Base-by-base conservation (phyloP, 2,113 vertebrate species). In the Theristicus caerulescens region DNA sequence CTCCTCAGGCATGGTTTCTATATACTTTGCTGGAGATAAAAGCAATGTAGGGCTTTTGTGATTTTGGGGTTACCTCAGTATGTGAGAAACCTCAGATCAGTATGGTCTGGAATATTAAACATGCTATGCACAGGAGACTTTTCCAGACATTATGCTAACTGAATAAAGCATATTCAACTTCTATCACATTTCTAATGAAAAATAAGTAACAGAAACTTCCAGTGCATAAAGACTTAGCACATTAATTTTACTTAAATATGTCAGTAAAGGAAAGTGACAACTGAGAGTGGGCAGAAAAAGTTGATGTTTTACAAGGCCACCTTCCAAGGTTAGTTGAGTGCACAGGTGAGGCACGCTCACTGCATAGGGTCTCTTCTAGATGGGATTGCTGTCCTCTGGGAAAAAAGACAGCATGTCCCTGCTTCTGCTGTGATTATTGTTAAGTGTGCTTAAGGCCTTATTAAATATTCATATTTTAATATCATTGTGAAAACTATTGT, bases 281-380 rank as follows among this genome's bases (percentile, higher is more conserved):
- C 6, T 32, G 25, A 84, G 57, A 54, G 3, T 19, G 3, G 15
- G 21, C 7, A 84, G 52, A 38, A 77, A 69, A 84, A 10, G 10
- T 0, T 0, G 0, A 9, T 44, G 4, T 26, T 71, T 52, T 44
- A 31, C 66, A 74, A 82, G n/a, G 21, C 14, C 13, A 22, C 7
- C 47, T 73, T 65, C 25, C 26, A 54, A 29, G 7, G 38, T n/a
- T n/a, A 58, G 8, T 29, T 70, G 79, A 82, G 51, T 0, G 0
- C 46, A n/a, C 14, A 6, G 2, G 19, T 34, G 17, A 90, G 49
- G 13, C 16, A 27, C 5, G 3, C 17, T 31, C 7, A 47, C 40
- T 44, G 14, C 4, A 5, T n/a, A 54, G 15, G 8, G 1, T 80
- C 61, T 77, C 78, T 54, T 58, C 58, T 17, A 86, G 24, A 21